These are phyloP conservation scores for Ceuthmochares aereus DNA, from an alignment of 2,113 vertebrate species.

Conservation along the genomic window DNA sequence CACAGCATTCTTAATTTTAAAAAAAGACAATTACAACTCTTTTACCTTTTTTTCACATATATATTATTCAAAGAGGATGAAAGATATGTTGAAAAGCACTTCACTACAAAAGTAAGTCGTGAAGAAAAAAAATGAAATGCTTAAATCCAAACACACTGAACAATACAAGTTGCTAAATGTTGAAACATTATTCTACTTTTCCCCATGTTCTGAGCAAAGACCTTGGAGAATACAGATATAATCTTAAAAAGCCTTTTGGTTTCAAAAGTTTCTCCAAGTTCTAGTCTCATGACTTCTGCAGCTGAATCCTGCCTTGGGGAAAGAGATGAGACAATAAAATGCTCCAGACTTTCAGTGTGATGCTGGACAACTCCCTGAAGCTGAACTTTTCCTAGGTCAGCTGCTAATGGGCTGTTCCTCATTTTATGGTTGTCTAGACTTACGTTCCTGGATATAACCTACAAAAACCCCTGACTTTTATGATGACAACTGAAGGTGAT, in stretches of 20 bases:
- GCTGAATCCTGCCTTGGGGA: constrained; percentile 29
- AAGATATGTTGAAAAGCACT: background rate
- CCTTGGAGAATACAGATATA: background rate
- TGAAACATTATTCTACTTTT: background rate
- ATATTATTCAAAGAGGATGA: background rate
- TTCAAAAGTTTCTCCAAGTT: constrained; percentile 19
- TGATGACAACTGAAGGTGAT: background rate
- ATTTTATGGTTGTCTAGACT: constrained; percentile 3
- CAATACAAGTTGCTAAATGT: background rate
- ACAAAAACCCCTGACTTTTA: background rate
- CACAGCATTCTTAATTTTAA: background rate
- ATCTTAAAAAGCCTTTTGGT: background rate
- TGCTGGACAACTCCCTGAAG: constrained; percentile 49
- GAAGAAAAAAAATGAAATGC: background rate
- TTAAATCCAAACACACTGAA: background rate
- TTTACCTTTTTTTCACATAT: background rate
- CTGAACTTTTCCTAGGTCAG: constrained; percentile 45
- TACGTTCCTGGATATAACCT: background rate
- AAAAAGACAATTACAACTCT: background rate
- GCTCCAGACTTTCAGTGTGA: background rate
- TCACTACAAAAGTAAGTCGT: background rate
- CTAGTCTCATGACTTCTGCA: constrained; percentile 36
- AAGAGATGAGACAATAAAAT: constrained; percentile 40
- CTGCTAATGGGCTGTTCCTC: background rate
- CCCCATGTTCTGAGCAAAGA: background rate